phyloP scores from a whole-genome alignment of 2,888 invertebrate genomes.

The Microchrysa polita region DNA sequence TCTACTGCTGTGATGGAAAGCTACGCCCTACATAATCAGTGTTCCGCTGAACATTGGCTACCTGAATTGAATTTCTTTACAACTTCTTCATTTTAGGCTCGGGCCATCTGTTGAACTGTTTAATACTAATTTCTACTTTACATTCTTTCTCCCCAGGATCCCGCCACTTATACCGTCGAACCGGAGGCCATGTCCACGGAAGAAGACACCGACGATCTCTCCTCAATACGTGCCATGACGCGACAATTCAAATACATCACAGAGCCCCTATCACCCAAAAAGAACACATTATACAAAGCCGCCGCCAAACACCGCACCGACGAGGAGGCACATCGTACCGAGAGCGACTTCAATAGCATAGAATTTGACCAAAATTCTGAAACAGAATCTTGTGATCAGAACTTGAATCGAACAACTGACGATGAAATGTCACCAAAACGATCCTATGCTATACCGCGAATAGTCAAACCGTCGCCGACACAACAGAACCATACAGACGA shows the following conservation, averaged over 20 bases:
- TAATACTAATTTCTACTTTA: too few relatives aligned
- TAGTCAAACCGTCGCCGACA: conserved; percentile 67
- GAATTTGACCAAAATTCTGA: conserved; percentile 71
- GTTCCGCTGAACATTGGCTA: too few relatives aligned
- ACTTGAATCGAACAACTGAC: conserved; percentile 63
- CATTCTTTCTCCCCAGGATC: conserved; percentile 43
- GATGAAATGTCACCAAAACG: conserved; percentile 60
- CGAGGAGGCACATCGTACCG: conserved; percentile 54
- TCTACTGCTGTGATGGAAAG: too few relatives aligned
- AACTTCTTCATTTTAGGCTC: too few relatives aligned
- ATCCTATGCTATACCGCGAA: conserved; percentile 66
- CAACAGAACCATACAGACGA: conserved; percentile 46
- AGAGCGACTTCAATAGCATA: conserved; percentile 63
- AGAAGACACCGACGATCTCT: conserved; percentile 55
- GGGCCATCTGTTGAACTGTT: too few relatives aligned
- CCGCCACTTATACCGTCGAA: conserved; percentile 47
- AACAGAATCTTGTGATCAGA: conserved; percentile 65
- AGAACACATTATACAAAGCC: neutral
- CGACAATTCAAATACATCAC: conserved; percentile 60
- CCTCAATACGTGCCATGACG: conserved; percentile 60
- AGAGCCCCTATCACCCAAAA: conserved; percentile 47
- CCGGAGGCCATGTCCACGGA: conserved; percentile 52
- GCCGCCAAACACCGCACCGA: conserved; percentile 33
- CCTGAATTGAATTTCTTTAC: too few relatives aligned
- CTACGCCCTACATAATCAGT: too few relatives aligned